Percentiles rank a stretch among this genome's conserved stretches.
Evolutionary conservation across 2,113 vertebrate species (phyloP).

Genomic region (Trochalopteron elliotii): DNA sequence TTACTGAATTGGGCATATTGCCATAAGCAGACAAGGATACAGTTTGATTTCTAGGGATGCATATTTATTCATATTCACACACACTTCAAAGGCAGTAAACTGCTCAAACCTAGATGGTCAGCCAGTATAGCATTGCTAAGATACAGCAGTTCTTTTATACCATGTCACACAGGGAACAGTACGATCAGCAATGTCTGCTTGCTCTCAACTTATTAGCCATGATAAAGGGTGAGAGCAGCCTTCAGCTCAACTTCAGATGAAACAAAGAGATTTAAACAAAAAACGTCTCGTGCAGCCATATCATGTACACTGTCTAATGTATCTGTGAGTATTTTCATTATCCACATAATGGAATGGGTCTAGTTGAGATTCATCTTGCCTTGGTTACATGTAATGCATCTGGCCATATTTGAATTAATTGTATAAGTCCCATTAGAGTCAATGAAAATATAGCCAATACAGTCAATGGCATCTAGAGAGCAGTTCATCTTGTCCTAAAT

Average conservation of each 20-base stretch:
- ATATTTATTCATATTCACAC: background rate
- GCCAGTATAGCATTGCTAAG: background rate
- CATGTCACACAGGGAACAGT: background rate
- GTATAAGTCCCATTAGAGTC: background rate
- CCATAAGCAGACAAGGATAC: background rate
- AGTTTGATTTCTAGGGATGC: background rate
- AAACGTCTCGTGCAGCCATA: background rate
- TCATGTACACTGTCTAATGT: background rate
- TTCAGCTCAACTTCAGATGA: background rate
- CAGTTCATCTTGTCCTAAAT: conserved; percentile 3
- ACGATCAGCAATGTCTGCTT: background rate
- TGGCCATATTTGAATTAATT: background rate
- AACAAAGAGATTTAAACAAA: background rate
- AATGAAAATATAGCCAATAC: background rate
- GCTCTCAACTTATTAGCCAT: background rate
- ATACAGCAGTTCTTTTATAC: background rate
- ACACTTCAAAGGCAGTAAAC: background rate
- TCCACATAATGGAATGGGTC: background rate
- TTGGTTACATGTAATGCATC: background rate
- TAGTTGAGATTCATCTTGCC: background rate
- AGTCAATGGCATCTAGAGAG: background rate
- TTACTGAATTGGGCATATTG: background rate
- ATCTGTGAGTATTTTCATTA: background rate
- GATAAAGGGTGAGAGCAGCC: background rate
- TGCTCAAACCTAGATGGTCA: background rate